Evolutionary conservation across 35 echinoderm and acorn worm species (phyloP).

Genomic region (Eucidaris tribuloides): DNA sequence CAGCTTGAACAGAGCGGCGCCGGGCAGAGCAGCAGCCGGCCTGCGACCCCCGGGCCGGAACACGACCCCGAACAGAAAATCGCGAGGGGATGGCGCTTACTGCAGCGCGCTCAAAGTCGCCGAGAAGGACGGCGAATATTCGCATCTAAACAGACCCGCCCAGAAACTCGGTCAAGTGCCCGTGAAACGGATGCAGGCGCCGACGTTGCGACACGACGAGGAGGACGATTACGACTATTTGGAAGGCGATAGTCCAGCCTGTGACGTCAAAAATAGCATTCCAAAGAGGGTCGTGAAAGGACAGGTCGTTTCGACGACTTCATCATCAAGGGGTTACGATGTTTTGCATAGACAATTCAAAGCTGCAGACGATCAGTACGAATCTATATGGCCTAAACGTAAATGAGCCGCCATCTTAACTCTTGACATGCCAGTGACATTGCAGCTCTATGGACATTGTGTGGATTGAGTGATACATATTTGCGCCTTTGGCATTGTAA

Average conservation of each 20-base stretch:
- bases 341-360: slow-evolving; percentile 9
- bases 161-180: neutral
- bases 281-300: too few species aligned
- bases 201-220: slow-evolving; percentile 15
- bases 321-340: slow-evolving; percentile 2
- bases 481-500: too few species aligned
- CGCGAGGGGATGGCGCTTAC: neutral
- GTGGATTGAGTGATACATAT: too few species aligned
- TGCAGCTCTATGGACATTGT: too few species aligned
- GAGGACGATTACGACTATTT: slow-evolving; percentile 18
- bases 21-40: neutral
- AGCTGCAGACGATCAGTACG: neutral
- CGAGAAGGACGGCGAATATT: slow-evolving; percentile 10
- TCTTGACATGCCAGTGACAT: too few species aligned
- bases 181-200: neutral
- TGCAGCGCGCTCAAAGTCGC: neutral
- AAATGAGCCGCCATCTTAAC: too few species aligned
- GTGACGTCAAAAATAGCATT: too few species aligned
- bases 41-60: neutral
- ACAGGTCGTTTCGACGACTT: too few species aligned
- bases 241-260: neutral
- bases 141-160: neutral
- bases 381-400: neutral
- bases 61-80: neutral
- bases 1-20: neutral